These are phyloP conservation scores for Achroia grisella DNA, from an alignment of 1,140 invertebrate species.

Conservation along the genomic window DNA sequence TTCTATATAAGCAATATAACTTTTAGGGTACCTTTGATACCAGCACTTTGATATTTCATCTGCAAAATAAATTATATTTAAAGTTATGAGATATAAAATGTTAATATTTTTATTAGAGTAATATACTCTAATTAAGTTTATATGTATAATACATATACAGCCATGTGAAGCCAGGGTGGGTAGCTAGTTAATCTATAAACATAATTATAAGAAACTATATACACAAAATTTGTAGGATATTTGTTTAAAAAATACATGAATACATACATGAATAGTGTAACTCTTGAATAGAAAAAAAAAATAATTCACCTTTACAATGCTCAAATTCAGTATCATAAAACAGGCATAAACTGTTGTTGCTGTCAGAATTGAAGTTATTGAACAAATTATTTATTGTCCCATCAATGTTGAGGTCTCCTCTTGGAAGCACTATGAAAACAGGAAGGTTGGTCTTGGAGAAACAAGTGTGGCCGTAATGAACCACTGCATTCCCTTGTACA, in stretches of 20 bases:
- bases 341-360: slow-evolving; percentile 74
- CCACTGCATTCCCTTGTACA: slow-evolving; percentile 85
- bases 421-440: slow-evolving; percentile 82
- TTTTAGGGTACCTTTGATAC: slow-evolving; percentile 38
- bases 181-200: too few relatives aligned
- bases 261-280: too few relatives aligned
- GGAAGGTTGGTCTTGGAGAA: slow-evolving; percentile 84
- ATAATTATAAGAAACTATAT: too few relatives aligned
- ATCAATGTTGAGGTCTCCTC: slow-evolving; percentile 72
- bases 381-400: slow-evolving; percentile 36
- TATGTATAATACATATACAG: too few relatives aligned
- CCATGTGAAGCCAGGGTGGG: too few relatives aligned
- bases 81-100: neutral
- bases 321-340: slow-evolving; percentile 84
- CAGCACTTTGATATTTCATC: slow-evolving; percentile 33
- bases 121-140: too few relatives aligned
- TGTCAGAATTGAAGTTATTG: slow-evolving; percentile 33
- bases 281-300: too few relatives aligned
- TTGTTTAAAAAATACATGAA: too few relatives aligned
- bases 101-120: too few relatives aligned
- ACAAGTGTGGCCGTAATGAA: slow-evolving; percentile 95
- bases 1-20: slow-evolving; percentile 41
- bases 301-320: slow-evolving; percentile 75
- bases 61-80: slow-evolving; percentile 18
- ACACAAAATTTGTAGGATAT: too few relatives aligned